A percentile compares a stretch with the other conserved stretches of the same genome.
Evolutionary conservation across 2,888 invertebrate genomes (phyloP).

Genomic region (Pycnomerus fuliginosus): DNA sequence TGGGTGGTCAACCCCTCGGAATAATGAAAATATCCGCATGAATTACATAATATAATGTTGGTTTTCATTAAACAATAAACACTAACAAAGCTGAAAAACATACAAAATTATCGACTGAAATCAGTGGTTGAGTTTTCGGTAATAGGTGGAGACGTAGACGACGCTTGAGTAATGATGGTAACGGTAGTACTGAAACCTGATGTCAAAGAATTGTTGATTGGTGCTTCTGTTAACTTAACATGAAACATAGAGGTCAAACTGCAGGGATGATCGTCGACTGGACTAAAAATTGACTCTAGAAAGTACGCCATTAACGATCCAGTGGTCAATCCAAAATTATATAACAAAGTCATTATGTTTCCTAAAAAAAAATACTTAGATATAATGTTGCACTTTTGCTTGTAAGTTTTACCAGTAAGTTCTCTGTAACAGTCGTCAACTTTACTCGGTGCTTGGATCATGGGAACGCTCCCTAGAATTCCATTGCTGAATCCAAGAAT

Average conservation of each 20-base stretch:
- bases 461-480: slow-evolving; percentile 86
- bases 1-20: too few species aligned
- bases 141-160: slow-evolving; percentile 22
- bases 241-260: slow-evolving; percentile 20
- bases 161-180: slow-evolving; percentile 26
- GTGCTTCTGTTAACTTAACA: slow-evolving; percentile 15
- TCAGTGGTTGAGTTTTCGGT: slow-evolving; percentile 25
- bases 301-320: slow-evolving; percentile 84
- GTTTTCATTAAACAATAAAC: too few species aligned
- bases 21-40: too few species aligned
- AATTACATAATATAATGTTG: too few species aligned
- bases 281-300: slow-evolving; percentile 55
- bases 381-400: too few species aligned
- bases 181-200: slow-evolving; percentile 20
- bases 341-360: slow-evolving; percentile 91
- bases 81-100: slow-evolving; percentile 25
- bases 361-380: slow-evolving; percentile 55
- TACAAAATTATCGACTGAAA: slow-evolving; percentile 21
- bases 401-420: slow-evolving; percentile 70
- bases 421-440: slow-evolving; percentile 85
- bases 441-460: slow-evolving; percentile 87
- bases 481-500: slow-evolving; percentile 83
- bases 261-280: slow-evolving; percentile 42
- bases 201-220: slow-evolving; percentile 23
- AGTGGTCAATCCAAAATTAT: slow-evolving; percentile 81